Conservation (phyloP, 30 jellyfish, hydroid and myxozoan genomes). For the Hydra vulgaris region DNA sequence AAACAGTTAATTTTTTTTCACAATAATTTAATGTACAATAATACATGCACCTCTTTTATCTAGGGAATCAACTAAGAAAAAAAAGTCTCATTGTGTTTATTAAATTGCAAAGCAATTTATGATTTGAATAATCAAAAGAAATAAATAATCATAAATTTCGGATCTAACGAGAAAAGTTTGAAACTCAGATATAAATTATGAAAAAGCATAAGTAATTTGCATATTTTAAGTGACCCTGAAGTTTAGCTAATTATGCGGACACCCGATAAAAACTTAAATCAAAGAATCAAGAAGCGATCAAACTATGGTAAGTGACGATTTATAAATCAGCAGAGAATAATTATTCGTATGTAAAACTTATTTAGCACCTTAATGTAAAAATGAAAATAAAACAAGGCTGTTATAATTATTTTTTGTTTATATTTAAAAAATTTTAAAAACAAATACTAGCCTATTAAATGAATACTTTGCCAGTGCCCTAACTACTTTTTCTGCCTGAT, state of each 20-base stretch:
- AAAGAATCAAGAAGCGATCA: constrained; percentile 15
- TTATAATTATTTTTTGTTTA: too few relatives aligned
- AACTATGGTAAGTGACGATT: not conserved
- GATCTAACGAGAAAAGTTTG: not conserved
- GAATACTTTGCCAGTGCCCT: too few relatives aligned
- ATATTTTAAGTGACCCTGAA: constrained; percentile 5
- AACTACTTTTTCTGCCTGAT: too few relatives aligned
- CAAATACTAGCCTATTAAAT: not conserved
- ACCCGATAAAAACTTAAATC: not conserved
- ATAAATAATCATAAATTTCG: not conserved
- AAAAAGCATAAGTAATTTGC: not conserved
- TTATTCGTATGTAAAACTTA: not conserved
- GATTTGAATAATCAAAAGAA: too few relatives aligned
- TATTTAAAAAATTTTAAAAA: too few relatives aligned
- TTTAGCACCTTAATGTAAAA: not conserved
- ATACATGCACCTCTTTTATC: too few relatives aligned
- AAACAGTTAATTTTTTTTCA: too few relatives aligned
- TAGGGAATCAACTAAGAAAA: too few relatives aligned
- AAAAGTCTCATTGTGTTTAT: too few relatives aligned
- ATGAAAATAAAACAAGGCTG: not conserved
- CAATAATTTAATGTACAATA: too few relatives aligned
- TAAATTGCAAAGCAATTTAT: too few relatives aligned
- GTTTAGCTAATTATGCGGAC: constrained; percentile 14
- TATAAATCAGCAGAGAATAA: not conserved
- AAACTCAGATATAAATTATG: not conserved